Evolutionary conservation across 2,113 vertebrate genomes (phyloP).

Genomic region (Larimichthys polyactis): DNA sequence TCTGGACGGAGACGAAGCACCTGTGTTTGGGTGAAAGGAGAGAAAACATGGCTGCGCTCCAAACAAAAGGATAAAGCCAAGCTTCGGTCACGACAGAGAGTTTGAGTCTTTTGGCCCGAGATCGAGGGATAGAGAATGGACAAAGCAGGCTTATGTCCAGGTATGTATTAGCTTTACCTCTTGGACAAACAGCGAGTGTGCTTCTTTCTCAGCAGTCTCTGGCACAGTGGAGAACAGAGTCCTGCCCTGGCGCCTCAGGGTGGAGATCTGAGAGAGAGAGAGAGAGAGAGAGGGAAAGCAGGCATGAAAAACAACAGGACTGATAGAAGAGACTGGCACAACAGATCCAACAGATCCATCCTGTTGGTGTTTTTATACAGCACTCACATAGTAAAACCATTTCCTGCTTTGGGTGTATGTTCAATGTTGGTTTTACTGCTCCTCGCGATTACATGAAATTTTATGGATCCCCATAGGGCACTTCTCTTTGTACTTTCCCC

Average conservation of each 20-base stretch:
- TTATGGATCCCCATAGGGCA: constrained; percentile 15
- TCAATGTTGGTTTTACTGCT: constrained; percentile 13
- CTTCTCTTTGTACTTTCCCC: constrained; percentile 12
- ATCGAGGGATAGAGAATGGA: constrained; percentile 3
- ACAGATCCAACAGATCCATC: constrained; percentile 36
- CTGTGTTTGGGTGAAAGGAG: constrained; percentile 42
- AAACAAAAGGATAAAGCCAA: constrained; percentile 17
- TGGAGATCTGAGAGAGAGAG: constrained; percentile 91
- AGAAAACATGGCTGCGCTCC: constrained; percentile 27
- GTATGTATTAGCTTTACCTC: constrained; percentile 87
- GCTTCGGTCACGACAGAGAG: constrained; percentile 1
- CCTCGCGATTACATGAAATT: constrained; percentile 1
- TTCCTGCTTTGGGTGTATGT: background rate
- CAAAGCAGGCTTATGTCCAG: constrained; percentile 44
- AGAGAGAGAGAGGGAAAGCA: constrained; percentile 35
- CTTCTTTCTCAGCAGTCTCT: constrained; percentile 91
- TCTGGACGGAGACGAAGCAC: constrained; percentile 23
- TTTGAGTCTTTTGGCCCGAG: constrained; percentile 11
- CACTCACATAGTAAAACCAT: background rate
- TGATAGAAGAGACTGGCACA: constrained; percentile 18
- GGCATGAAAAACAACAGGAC: constrained; percentile 48
- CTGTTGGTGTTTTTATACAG: constrained; percentile 38
- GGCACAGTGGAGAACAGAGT: constrained; percentile 92
- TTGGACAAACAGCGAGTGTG: constrained; percentile 93
- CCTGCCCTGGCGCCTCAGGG: constrained; percentile 89